Base-by-base conservation (phyloP, 1,140 invertebrate species). In the Bombus fervidus region DNA sequence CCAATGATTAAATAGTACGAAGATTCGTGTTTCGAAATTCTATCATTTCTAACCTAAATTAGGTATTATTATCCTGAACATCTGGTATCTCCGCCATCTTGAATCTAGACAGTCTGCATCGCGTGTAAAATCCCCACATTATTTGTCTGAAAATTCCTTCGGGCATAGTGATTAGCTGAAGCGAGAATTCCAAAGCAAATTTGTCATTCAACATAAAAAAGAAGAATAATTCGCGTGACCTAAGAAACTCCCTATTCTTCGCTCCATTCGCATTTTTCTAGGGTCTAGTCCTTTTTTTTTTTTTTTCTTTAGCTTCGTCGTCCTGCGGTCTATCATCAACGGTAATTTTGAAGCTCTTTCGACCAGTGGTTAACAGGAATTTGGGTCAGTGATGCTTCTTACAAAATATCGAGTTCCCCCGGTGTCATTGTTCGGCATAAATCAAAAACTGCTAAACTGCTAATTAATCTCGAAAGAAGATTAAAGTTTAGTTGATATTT, bases 321-420 rank as follows among this genome's bases (percentile, higher is more conserved):
- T 53, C 0, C 12, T 6, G 3, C 13, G 34, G 12, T 18, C 66
- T 59, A 72, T 59, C 47, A 72, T 81, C 34, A 81, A n/a, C 6
- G 68, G 39, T 28, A 77, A 89, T 85, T 88, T 85, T 81, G 77
- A 76, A 81, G 88, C 85, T 89, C 34, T 18, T 87, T 25, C 43
- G n/a, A 13, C 43, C 28, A 53, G 80, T 66, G 25, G 47, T 85
- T 69, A 64, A 75, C 25, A 37, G 39, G 37, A 57, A 80, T 72
- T 77, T 73, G 34, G 47, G 22, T 43, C 34, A 31, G 34, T n/a
- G 8, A 31, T 25, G 18, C 22, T 5, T 10, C 18, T n/a, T 18
- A 31, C 9, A 28, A 85, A 81, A 66, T 77, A 28, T 5, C 12
- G 47, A 57, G 64, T 64, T 25, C 41, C 41, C 25, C 41, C 34